Evolutionary conservation across 2,797 vertebrate genomes (phyloP).

Genomic region (Sebastes taczanowskii): DNA sequence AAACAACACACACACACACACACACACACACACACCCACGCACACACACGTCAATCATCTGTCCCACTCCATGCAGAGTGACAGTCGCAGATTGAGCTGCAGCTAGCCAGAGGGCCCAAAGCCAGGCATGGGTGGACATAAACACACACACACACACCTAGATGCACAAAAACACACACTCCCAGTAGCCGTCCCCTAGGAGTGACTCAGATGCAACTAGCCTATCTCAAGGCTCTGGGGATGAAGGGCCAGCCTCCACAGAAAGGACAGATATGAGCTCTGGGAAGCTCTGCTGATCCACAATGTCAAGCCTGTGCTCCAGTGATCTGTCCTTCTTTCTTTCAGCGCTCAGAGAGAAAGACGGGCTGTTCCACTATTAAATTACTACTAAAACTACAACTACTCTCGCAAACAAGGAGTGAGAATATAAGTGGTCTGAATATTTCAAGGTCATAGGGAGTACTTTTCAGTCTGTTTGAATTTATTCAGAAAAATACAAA

Average conservation of each 20-base stretch:
- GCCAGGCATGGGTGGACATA: constrained; percentile 37
- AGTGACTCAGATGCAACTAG: constrained; percentile 48
- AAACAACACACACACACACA: background rate
- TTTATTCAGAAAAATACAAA: background rate
- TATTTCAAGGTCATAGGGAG: background rate
- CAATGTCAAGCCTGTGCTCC: constrained; percentile 16
- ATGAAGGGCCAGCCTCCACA: constrained; percentile 43
- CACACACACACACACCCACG: background rate
- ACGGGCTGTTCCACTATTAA: background rate
- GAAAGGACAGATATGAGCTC: constrained; percentile 44
- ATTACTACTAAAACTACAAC: too few relatives aligned
- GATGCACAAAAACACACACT: background rate
- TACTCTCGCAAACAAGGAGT: background rate
- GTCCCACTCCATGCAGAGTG: constrained; percentile 45
- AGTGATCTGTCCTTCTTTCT: constrained; percentile 29
- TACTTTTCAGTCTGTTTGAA: background rate
- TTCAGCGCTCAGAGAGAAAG: constrained; percentile 26
- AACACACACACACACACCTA: background rate
- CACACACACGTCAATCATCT: constrained; percentile 55
- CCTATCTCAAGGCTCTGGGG: constrained; percentile 43
- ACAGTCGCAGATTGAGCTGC: constrained; percentile 57
- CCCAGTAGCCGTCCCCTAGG: constrained; percentile 22
- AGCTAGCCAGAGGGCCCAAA: constrained; percentile 47
- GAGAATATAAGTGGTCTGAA: background rate
- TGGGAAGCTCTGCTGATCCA: constrained; percentile 38